Percentiles rank a stretch among this genome's conserved stretches.
These are phyloP conservation scores for Hirundichthys speculiger DNA, from an alignment of 2,113 vertebrate genomes.

Conservation along the genomic window DNA sequence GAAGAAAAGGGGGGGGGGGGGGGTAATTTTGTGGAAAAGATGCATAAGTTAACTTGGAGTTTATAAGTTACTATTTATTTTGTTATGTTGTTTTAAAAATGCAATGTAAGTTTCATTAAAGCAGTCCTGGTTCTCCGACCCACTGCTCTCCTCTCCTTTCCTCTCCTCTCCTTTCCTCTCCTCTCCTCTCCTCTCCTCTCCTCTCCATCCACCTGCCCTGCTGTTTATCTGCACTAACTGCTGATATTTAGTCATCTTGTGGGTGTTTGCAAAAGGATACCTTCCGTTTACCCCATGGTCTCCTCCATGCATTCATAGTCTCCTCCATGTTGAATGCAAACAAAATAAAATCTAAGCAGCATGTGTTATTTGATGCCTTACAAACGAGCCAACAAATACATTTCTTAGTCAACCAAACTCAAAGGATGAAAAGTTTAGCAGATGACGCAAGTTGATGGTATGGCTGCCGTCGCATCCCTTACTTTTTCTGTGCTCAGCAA, in stretches of 20 bases:
- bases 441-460: slow-evolving; percentile 32
- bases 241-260: slow-evolving; percentile 69
- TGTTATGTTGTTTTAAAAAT: no score
- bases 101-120: no score
- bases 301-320: slow-evolving; percentile 56
- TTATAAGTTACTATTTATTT: no score
- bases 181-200: background rate
- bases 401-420: slow-evolving; percentile 48
- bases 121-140: no score
- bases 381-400: slow-evolving; percentile 30
- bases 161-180: background rate
- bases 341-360: slow-evolving; percentile 66
- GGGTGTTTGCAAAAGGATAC: slow-evolving; percentile 71
- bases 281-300: slow-evolving; percentile 63
- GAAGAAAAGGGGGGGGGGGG: no score
- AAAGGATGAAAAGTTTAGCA: slow-evolving; percentile 27
- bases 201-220: slow-evolving; percentile 48
- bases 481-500: slow-evolving; percentile 29
- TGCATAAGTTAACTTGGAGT: no score
- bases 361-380: slow-evolving; percentile 41
- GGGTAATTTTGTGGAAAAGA: no score
- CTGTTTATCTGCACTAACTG: slow-evolving; percentile 61
- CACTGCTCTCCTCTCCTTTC: background rate
- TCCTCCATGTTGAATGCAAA: slow-evolving; percentile 72
- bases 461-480: slow-evolving; percentile 38